phyloP scores from a whole-genome alignment of 2,113 vertebrate species.

The Entosphenus tridentatus region DNA sequence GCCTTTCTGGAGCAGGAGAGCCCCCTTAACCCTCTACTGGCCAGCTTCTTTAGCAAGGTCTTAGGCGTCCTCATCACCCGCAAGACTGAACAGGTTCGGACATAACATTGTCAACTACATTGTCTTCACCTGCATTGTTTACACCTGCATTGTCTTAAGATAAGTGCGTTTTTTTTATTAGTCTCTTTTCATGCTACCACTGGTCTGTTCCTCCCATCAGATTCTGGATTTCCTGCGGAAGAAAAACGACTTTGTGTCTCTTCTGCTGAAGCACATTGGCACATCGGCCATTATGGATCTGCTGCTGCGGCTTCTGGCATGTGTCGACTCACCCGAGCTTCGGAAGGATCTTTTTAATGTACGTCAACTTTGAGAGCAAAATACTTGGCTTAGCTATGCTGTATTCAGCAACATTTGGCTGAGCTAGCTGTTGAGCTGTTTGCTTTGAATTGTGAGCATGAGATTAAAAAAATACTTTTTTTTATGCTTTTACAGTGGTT shows the following conservation, averaged over 20 bases:
- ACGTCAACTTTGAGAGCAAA: constrained; percentile 10
- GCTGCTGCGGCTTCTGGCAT: constrained; percentile 26
- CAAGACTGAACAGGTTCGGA: constrained; percentile 64
- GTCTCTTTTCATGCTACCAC: too few relatives aligned
- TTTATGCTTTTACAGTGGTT: constrained; percentile 44
- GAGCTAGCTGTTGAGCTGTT: neutral
- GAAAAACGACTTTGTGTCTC: constrained; percentile 24
- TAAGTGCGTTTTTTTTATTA: neutral
- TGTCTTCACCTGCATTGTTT: neutral
- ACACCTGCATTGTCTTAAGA: neutral
- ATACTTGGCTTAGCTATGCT: too few relatives aligned
- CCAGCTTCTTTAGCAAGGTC: constrained; percentile 97
- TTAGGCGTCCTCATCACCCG: constrained; percentile 77
- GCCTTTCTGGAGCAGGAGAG: constrained; percentile 63
- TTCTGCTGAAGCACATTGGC: constrained; percentile 25
- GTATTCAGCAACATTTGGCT: too few relatives aligned
- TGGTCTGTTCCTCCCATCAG: constrained; percentile 11
- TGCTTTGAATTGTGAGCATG: neutral
- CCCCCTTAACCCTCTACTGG: constrained; percentile 69
- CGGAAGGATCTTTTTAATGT: constrained; percentile 26
- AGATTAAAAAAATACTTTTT: neutral
- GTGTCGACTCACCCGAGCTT: constrained; percentile 25
- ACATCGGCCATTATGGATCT: constrained; percentile 32
- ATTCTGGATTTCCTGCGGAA: constrained; percentile 28
- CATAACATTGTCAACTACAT: neutral